Base-by-base conservation (phyloP, 2,113 vertebrate species). In the Morone saxatilis region DNA sequence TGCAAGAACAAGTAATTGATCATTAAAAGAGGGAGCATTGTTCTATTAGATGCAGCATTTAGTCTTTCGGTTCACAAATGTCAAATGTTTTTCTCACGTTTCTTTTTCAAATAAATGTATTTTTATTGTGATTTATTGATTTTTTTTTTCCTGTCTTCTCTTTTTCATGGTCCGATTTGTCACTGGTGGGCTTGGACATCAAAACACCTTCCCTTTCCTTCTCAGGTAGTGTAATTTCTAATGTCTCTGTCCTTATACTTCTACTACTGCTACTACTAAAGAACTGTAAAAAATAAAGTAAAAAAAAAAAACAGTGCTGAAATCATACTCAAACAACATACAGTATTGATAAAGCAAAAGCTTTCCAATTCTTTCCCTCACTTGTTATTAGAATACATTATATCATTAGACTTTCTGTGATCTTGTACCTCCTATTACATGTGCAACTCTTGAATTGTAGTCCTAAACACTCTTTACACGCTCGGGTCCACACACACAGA, bases 181-280 rank as follows among this genome's bases (percentile, higher is more conserved):
- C 9, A 0, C 60, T 41, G 78, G 14, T 81, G 84, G 74, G 63
- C 63, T 47, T 69, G 65, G 83, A 88, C 81, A n/a, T 19, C 10
- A 7, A 72, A 74, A 59, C 1, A 3, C 31, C 43, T 79, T 57
- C 56, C 4, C 5, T 17, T 75, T 59, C 40, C 57, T 40, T 54
- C 65, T 81, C 91, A 92, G 92, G 93, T 93, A 92, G 13, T 69
- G 50, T 1, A 2, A 25, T 31, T 80, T 69, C 2, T 57, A 31
- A 59, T 38, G 4, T 71, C 22, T 66, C 12, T 48, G 19, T 59
- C 8, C 67, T 57, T 41, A 25, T 25, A 4, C 25, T 71, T n/a
- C 20, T 78, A 20, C 36, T 17, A 38, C 20, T 47, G 51, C 63
- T 57, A 3, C 31, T 31, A 31, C 31, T 31, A 47, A 17, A 40